Percentiles rank a stretch among this genome's conserved stretches.
Evolutionary conservation across 1,140 invertebrate species (phyloP).

Genomic region (Teleopsis dalmanni): DNA sequence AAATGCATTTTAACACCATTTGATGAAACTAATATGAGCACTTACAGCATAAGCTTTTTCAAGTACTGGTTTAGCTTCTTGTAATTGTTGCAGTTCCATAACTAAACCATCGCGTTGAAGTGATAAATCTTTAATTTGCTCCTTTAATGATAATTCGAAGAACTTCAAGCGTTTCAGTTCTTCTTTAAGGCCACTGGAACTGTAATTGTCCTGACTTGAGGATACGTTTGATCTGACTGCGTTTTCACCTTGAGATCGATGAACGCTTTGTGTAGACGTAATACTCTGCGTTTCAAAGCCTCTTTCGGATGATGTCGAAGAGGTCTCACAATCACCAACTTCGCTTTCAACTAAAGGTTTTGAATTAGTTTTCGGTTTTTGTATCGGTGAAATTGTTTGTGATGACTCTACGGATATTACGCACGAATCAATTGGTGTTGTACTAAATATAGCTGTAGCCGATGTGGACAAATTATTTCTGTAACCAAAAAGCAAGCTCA

Average conservation of each 20-base stretch:
- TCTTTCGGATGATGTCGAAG: slow-evolving; percentile 37
- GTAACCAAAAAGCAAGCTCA: neutral
- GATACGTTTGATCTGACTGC: slow-evolving; percentile 2
- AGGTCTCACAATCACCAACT: slow-evolving; percentile 36
- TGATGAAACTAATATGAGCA: neutral
- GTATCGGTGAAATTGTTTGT: slow-evolving; percentile 30
- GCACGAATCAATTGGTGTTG: slow-evolving; percentile 31
- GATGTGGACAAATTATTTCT: slow-evolving; percentile 24
- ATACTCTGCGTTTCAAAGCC: slow-evolving; percentile 36
- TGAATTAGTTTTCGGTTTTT: slow-evolving; percentile 32
- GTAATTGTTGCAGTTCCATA: slow-evolving; percentile 47
- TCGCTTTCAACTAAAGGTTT: slow-evolving; percentile 23
- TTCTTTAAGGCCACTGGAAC: slow-evolving; percentile 26
- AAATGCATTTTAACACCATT: neutral
- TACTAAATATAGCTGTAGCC: slow-evolving; percentile 40
- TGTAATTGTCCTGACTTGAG: slow-evolving; percentile 8
- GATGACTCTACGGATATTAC: too few relatives aligned
- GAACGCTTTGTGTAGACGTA: slow-evolving; percentile 23
- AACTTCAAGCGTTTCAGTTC: slow-evolving; percentile 44
- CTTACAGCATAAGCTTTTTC: slow-evolving; percentile 44
- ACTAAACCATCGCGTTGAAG: slow-evolving; percentile 47
- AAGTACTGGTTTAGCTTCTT: slow-evolving; percentile 44
- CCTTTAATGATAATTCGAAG: slow-evolving; percentile 44
- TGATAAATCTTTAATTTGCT: slow-evolving; percentile 45
- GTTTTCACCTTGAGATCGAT: slow-evolving; percentile 3